Base-by-base conservation (phyloP, 1,140 invertebrate species). In the Psilanteris sp. region DNA sequence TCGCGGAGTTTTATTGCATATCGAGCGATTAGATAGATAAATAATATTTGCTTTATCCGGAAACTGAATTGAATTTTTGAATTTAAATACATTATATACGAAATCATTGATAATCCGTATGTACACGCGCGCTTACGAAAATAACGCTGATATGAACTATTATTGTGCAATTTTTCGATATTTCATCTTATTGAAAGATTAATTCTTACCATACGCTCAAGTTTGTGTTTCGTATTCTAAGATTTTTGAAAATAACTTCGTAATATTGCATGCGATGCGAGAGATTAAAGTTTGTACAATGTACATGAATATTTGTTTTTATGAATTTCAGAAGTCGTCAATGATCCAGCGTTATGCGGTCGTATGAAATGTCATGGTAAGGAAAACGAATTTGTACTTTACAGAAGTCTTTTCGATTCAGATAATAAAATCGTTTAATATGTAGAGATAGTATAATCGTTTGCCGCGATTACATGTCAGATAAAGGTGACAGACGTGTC, bases 351-450 rank as follows among this genome's bases (percentile, higher is more conserved):
- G 3, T 2, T 74, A 46, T 88, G 87, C 37, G 79, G 85, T 10
- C 82, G 87, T 0, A 77, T 74, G 7, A 87, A 78, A 78, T 88
- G 86, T 73, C 81, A 78, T 15, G 80, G 85, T 87, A 80, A 82
- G 55, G 9, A 57, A 43, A 54, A 44, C 2, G n/a, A 10, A 10
- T 32, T 16, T 31, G n/a, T n/a, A n/a, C n/a, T n/a, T n/a, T n/a
- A n/a, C n/a, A n/a, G n/a, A n/a, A n/a, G n/a, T n/a, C n/a, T n/a
- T n/a, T n/a, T n/a, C n/a, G n/a, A n/a, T n/a, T n/a, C n/a, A n/a
- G n/a, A n/a, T n/a, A n/a, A n/a, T n/a, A n/a, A n/a, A n/a, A n/a
- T n/a, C n/a, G n/a, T n/a, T n/a, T n/a, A n/a, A n/a, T n/a, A n/a
- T n/a, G n/a, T n/a, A n/a, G n/a, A n/a, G n/a, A n/a, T n/a, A n/a